These are phyloP conservation scores for Heliangelus exortis DNA, from an alignment of 2,797 vertebrate genomes.

Conservation along the genomic window DNA sequence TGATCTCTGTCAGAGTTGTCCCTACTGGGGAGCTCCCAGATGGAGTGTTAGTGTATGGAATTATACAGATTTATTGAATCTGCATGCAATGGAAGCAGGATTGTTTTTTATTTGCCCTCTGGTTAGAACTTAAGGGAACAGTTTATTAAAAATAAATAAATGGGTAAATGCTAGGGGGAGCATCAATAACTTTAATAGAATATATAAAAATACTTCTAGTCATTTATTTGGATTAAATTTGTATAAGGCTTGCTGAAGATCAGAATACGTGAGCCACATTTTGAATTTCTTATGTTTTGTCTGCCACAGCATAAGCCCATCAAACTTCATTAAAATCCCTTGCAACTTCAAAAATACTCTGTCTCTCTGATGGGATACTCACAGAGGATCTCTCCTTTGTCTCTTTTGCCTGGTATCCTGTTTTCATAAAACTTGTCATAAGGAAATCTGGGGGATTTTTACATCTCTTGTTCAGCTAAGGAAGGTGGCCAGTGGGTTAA, in stretches of 20 bases:
- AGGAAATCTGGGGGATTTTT: rapidly evolving
- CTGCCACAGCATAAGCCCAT: not conserved
- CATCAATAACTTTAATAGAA: not conserved
- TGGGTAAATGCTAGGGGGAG: not conserved
- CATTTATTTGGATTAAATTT: not conserved
- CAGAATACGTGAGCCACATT: not conserved
- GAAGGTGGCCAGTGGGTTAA: not conserved
- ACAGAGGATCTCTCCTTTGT: not conserved
- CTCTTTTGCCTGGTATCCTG: not conserved
- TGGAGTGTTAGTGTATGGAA: not conserved
- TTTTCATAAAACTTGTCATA: not conserved
- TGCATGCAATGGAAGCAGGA: not conserved
- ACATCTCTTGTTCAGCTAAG: not conserved
- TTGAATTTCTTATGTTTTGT: not conserved
- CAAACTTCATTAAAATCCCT: not conserved
- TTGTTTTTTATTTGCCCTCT: not conserved
- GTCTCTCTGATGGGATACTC: not conserved
- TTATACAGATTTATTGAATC: not conserved
- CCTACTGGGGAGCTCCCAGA: not conserved
- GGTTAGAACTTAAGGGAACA: not conserved
- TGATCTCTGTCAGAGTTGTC: not conserved
- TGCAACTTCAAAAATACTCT: not conserved
- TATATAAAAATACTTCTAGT: not conserved
- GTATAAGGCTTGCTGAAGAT: not conserved
- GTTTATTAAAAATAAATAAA: not conserved